A percentile compares a stretch with the other conserved stretches of the same genome.
phyloP scores from a whole-genome alignment of 2,888 invertebrate species.

The Atethmia centrago region DNA sequence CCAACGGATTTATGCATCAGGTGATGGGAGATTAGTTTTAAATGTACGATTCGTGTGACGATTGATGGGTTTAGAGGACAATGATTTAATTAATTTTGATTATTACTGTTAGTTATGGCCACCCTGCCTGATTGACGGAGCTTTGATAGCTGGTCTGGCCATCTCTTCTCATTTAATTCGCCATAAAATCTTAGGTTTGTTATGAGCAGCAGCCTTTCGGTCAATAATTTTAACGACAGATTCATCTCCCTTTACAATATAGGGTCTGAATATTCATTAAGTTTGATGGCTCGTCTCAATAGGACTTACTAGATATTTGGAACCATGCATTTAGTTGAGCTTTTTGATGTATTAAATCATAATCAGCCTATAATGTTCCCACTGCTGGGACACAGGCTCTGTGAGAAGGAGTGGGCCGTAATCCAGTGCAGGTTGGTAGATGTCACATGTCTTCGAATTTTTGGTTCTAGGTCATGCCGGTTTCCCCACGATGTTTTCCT shows the following conservation, averaged over 20 bases:
- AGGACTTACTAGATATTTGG: neutral
- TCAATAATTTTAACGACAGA: neutral
- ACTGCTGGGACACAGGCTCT: too few relatives aligned
- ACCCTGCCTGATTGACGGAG: slow-evolving; percentile 20
- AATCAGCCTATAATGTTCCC: too few relatives aligned
- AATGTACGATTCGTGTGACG: slow-evolving; percentile 53
- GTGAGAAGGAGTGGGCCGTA: too few relatives aligned
- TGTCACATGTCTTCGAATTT: too few relatives aligned
- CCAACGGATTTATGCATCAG: slow-evolving; percentile 58
- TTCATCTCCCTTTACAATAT: neutral
- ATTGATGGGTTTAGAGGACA: slow-evolving; percentile 51
- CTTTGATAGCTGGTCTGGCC: neutral
- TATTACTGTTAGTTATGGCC: slow-evolving; percentile 27
- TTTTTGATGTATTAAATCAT: too few relatives aligned
- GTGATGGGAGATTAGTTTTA: slow-evolving; percentile 63
- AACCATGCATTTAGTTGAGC: too few relatives aligned
- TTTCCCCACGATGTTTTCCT: too few relatives aligned
- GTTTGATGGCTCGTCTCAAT: neutral
- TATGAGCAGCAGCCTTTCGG: neutral
- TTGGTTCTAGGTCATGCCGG: too few relatives aligned
- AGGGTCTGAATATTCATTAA: neutral
- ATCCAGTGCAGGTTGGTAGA: too few relatives aligned
- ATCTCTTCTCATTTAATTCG: slow-evolving; percentile 23
- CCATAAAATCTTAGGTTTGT: slow-evolving; percentile 9
- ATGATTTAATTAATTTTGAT: slow-evolving; percentile 56